Conservation (phyloP, 2,888 invertebrate species). For the Cataglyphis rosenhaueri region DNA sequence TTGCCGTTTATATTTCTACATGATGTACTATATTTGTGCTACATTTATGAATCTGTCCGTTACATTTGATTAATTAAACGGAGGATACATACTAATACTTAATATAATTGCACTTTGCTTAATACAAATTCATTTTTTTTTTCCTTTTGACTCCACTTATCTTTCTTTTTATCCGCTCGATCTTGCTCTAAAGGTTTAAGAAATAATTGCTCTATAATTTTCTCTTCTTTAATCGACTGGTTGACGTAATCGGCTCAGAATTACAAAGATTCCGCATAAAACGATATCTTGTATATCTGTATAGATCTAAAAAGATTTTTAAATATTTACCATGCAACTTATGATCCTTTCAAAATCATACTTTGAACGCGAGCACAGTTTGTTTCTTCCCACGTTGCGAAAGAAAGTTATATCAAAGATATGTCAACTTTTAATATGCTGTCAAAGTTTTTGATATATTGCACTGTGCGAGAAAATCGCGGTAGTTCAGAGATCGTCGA, state of each 20-base stretch:
- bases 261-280: background rate
- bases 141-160: background rate
- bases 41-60: background rate
- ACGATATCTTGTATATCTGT: background rate
- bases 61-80: background rate
- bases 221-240: background rate
- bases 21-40: background rate
- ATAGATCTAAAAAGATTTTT: background rate
- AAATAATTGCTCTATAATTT: conserved; percentile 22
- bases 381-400: background rate
- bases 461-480: background rate
- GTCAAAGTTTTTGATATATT: background rate
- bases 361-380: background rate
- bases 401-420: background rate
- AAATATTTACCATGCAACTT: background rate
- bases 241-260: background rate
- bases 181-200: background rate
- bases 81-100: background rate
- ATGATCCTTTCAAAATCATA: background rate
- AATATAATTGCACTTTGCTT: background rate
- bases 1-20: background rate
- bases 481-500: background rate
- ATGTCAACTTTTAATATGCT: background rate
- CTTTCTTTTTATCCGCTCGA: background rate
- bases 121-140: background rate